phyloP scores from a whole-genome alignment of 2,797 vertebrate genomes.

The Graptemys geographica region DNA sequence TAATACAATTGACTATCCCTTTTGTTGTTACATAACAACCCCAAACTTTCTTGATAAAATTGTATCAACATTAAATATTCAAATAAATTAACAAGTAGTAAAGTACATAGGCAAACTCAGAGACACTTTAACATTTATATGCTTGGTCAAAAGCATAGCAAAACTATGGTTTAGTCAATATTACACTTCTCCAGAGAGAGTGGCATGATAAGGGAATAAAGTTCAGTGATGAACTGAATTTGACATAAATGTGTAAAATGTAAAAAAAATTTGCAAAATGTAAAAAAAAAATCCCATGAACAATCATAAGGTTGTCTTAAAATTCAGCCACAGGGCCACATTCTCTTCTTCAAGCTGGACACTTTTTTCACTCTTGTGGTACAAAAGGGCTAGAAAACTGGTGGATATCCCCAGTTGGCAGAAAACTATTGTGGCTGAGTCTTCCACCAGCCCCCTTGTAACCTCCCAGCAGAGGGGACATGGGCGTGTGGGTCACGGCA shows the following conservation, averaged over 20 bases:
- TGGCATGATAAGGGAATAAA: not conserved
- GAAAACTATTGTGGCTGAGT: not conserved
- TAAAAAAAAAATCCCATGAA: not conserved
- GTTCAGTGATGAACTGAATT: not conserved
- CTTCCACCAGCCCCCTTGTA: not conserved
- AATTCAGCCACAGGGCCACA: not conserved
- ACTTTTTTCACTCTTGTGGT: not conserved
- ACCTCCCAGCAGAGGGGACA: not conserved
- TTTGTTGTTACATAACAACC: rapidly evolving
- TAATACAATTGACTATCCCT: not conserved
- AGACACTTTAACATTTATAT: not conserved
- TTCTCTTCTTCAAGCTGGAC: not conserved
- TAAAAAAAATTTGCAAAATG: not conserved
- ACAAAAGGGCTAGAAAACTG: not conserved
- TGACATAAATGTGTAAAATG: not conserved
- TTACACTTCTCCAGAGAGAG: not conserved
- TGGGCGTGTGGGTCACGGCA: rapidly evolving
- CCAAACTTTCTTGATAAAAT: too few relatives aligned
- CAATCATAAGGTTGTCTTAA: rapidly evolving
- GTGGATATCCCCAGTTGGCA: not conserved
- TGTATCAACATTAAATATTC: not conserved
- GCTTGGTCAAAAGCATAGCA: not conserved
- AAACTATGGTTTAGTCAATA: not conserved
- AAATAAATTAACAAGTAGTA: not conserved
- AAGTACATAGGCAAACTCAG: not conserved